Percentiles rank a stretch among this genome's conserved stretches.
phyloP scores from a whole-genome alignment of 2,888 invertebrate genomes.

The Fissipunctia ypsillon region DNA sequence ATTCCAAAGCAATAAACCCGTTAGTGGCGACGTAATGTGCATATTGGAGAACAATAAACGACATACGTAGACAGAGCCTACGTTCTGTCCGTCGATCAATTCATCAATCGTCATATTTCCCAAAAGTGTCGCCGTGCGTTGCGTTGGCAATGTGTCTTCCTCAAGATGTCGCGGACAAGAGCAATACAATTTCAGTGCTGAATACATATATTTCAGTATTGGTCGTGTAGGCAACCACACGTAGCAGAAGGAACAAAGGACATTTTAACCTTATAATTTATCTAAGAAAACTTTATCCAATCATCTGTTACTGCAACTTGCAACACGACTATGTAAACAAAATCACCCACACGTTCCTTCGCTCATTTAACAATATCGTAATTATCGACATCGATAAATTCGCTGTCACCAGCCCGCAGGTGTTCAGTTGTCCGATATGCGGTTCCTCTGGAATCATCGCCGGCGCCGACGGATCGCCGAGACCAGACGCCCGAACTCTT shows the following conservation, averaged over 20 bases:
- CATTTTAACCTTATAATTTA: not conserved
- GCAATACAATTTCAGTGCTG: not conserved
- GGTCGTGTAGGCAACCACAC: too few relatives aligned
- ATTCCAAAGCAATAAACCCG: slow-evolving; percentile 88
- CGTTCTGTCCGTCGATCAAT: slow-evolving; percentile 43
- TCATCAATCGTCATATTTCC: slow-evolving; percentile 44
- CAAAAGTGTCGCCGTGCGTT: slow-evolving; percentile 21
- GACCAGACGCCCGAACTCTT: slow-evolving; percentile 74
- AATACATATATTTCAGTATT: slow-evolving; percentile 3
- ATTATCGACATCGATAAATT: slow-evolving; percentile 71
- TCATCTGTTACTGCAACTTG: not conserved
- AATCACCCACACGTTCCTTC: not conserved
- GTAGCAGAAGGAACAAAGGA: not conserved
- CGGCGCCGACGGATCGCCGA: slow-evolving; percentile 64
- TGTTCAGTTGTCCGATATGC: slow-evolving; percentile 72
- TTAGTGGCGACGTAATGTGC: slow-evolving; percentile 86
- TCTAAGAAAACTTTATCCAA: not conserved
- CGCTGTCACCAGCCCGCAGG: slow-evolving; percentile 77
- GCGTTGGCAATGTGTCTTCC: slow-evolving; percentile 2
- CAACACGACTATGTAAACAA: not conserved
- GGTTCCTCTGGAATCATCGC: slow-evolving; percentile 72
- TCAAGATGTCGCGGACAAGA: slow-evolving; percentile 1
- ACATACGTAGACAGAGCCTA: slow-evolving; percentile 62
- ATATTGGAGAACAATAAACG: slow-evolving; percentile 80
- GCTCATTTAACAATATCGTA: not conserved